Percentiles rank a stretch among this genome's conserved stretches.
Evolutionary conservation across 2,888 invertebrate species (phyloP).

Genomic region (Drosophila emarginata): DNA sequence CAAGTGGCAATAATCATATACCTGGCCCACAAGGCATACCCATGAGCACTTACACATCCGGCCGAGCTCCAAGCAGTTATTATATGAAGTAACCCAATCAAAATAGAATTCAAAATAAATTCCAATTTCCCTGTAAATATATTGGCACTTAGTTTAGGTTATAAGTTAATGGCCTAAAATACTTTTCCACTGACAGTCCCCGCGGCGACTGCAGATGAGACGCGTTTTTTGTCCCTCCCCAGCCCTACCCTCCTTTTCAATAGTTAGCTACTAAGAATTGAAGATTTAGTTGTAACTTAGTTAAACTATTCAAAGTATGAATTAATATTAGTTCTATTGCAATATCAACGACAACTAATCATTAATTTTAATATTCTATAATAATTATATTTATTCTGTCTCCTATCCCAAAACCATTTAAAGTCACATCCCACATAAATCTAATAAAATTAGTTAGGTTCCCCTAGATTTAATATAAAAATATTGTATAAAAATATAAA

Average conservation of each 20-base stretch:
- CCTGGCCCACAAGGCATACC: conserved; percentile 88
- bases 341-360: conserved; percentile 65
- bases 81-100: conserved; percentile 79
- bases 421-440: conserved; percentile 28
- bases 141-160: conserved; percentile 40
- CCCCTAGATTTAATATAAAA: conserved; percentile 13
- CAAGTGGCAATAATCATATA: conserved; percentile 78
- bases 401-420: conserved; percentile 19
- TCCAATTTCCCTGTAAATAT: conserved; percentile 60
- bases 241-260: background rate
- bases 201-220: conserved; percentile 64
- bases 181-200: conserved; percentile 69
- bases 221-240: conserved; percentile 49
- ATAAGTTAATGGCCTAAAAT: conserved; percentile 50
- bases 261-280: conserved; percentile 24
- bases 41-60: conserved; percentile 92
- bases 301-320: conserved; percentile 25
- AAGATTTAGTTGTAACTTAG: conserved; percentile 41
- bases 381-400: conserved; percentile 46
- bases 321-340: conserved; percentile 39
- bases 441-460: conserved; percentile 22
- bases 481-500: conserved; percentile 34
- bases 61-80: conserved; percentile 86
- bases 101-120: background rate
- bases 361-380: conserved; percentile 54